Conservation (phyloP, 2,113 vertebrate genomes). For the Odontophorus gujanensis region DNA sequence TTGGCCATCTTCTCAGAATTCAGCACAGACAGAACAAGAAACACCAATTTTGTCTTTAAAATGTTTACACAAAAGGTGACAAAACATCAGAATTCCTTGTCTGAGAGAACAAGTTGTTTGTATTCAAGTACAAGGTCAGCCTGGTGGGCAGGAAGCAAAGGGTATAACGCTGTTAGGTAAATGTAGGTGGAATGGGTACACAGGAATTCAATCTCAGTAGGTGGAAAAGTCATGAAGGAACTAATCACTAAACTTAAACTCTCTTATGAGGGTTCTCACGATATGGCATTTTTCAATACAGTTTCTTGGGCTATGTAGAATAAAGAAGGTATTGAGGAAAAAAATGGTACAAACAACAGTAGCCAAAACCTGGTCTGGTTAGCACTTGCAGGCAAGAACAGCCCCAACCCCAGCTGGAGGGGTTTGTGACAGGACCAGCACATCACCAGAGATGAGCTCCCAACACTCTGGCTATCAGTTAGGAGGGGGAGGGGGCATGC, state of each 20-base stretch:
- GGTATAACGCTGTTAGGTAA: background rate
- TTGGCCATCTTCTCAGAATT: background rate
- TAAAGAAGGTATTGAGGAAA: background rate
- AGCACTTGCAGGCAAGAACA: background rate
- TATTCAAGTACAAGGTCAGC: background rate
- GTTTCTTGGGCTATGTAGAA: background rate
- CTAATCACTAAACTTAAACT: background rate
- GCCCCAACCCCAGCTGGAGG: background rate
- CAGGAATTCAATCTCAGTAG: background rate
- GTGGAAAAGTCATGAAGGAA: background rate
- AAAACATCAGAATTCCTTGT: background rate
- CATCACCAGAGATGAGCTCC: too few species aligned
- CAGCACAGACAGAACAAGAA: background rate
- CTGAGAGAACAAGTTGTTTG: background rate
- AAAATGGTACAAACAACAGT: background rate
- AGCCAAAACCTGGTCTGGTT: background rate
- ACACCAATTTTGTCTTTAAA: background rate
- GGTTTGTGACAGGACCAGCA: background rate
- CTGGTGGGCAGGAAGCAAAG: background rate
- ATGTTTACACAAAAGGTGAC: background rate
- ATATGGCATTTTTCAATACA: fast-evolving
- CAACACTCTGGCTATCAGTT: background rate
- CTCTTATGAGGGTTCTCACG: background rate
- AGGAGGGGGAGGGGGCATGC: background rate
- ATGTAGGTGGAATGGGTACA: background rate